phyloP scores from a whole-genome alignment of 2,113 vertebrate species.

The Syngnathus scovelli region DNA sequence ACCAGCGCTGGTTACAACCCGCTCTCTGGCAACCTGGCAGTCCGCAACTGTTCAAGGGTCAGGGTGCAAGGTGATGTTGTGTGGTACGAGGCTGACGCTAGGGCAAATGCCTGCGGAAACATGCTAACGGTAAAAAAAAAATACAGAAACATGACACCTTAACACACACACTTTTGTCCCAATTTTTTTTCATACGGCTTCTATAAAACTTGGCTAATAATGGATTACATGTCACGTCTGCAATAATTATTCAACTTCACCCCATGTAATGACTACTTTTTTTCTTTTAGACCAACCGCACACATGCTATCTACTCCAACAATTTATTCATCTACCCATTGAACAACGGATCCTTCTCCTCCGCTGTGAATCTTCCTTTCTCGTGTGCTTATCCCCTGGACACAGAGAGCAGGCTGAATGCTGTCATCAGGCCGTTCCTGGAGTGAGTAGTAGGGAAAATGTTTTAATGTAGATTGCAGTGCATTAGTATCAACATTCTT shows the following conservation, averaged over 20 bases:
- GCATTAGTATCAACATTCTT: too few species aligned
- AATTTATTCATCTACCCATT: conserved; percentile 49
- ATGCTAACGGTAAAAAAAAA: conserved; percentile 43
- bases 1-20: conserved; percentile 32
- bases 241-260: not conserved
- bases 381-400: conserved; percentile 56
- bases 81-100: conserved; percentile 50
- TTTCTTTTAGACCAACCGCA: conserved; percentile 57
- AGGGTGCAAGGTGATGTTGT: conserved; percentile 9
- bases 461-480: too few species aligned
- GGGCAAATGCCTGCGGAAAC: conserved; percentile 51
- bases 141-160: conserved; percentile 16
- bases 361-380: conserved; percentile 47
- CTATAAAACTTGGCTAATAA: not conserved
- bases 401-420: conserved; percentile 28
- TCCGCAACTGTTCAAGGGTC: conserved; percentile 31
- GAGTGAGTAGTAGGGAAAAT: conserved; percentile 29
- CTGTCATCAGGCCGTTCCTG: conserved; percentile 37
- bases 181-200: not conserved
- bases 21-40: conserved; percentile 48
- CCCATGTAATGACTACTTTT: not conserved
- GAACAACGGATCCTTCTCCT: conserved; percentile 11
- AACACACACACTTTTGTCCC: not conserved
- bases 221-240: too few species aligned
- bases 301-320: conserved; percentile 59